A percentile compares a stretch with the other conserved stretches of the same genome.
These are phyloP conservation scores for Malurus alboscapulatus DNA, from an alignment of 2,113 vertebrate genomes.

Conservation along the genomic window DNA sequence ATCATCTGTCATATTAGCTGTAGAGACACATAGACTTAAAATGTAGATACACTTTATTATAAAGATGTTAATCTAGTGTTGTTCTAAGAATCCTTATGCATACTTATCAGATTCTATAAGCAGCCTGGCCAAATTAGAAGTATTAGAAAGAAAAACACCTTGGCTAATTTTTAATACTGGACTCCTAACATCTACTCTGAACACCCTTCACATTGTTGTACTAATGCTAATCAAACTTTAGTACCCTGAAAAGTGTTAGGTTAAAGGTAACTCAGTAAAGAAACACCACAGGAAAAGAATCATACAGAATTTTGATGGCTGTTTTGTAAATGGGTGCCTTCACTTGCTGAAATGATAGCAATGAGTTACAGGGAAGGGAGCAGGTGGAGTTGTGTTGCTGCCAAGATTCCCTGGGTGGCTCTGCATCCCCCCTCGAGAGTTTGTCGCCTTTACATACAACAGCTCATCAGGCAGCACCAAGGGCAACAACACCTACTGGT, in stretches of 20 bases:
- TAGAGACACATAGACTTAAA: not conserved
- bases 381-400: rapidly evolving
- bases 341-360: not conserved
- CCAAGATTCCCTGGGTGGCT: rapidly evolving
- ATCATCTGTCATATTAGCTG: not conserved
- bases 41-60: not conserved
- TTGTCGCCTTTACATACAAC: rapidly evolving
- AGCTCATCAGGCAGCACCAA: not conserved
- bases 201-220: not conserved
- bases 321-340: not conserved
- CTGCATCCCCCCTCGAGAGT: rapidly evolving
- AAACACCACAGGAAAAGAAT: not conserved
- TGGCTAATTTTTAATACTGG: not conserved
- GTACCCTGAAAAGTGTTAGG: not conserved
- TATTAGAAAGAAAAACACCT: not conserved
- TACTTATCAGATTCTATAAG: not conserved
- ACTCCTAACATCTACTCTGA: not conserved
- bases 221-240: not conserved
- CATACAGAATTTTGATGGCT: not conserved
- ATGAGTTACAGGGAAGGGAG: not conserved
- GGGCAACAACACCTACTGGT: not conserved
- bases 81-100: not conserved
- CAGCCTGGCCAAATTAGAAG: not conserved
- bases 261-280: not conserved
- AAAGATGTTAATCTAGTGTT: not conserved